Evolutionary conservation across 2,888 invertebrate species (phyloP).

Genomic region (Melangyna quadrimaculata): DNA sequence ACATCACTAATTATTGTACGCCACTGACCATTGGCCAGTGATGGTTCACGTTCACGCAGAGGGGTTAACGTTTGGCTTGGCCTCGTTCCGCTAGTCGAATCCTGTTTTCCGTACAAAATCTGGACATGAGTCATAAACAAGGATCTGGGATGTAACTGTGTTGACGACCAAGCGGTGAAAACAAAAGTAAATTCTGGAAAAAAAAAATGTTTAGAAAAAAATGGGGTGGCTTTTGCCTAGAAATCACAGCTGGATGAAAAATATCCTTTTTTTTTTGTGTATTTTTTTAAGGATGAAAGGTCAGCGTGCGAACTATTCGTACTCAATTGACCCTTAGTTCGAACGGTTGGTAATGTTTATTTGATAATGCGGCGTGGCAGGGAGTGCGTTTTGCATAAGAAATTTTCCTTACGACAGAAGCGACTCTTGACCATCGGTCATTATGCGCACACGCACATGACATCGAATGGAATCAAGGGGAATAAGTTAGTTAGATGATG

Average conservation of each 20-base stretch:
- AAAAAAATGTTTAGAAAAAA: neutral
- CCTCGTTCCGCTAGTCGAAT: conserved; percentile 55
- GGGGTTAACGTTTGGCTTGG: conserved; percentile 59
- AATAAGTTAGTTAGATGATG: neutral
- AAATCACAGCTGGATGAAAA: conserved; percentile 32
- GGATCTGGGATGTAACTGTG: conserved; percentile 67
- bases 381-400: conserved; percentile 24
- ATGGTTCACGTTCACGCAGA: conserved; percentile 44
- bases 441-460: conserved; percentile 66
- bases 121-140: conserved; percentile 56
- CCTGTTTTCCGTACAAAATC: conserved; percentile 47
- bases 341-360: conserved; percentile 65
- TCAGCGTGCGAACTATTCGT: conserved; percentile 62
- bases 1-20: conserved; percentile 70
- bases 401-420: neutral
- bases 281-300: conserved; percentile 66
- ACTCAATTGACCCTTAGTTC: conserved; percentile 67
- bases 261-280: neutral
- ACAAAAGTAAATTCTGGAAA: neutral
- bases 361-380: conserved; percentile 64
- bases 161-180: conserved; percentile 66
- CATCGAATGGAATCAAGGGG: conserved; percentile 11
- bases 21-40: conserved; percentile 79
- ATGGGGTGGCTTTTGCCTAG: conserved; percentile 33
- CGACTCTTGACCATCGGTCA: conserved; percentile 80